Conservation (phyloP, 2,797 vertebrate genomes). For the Craterocephalus amniculus region DNA sequence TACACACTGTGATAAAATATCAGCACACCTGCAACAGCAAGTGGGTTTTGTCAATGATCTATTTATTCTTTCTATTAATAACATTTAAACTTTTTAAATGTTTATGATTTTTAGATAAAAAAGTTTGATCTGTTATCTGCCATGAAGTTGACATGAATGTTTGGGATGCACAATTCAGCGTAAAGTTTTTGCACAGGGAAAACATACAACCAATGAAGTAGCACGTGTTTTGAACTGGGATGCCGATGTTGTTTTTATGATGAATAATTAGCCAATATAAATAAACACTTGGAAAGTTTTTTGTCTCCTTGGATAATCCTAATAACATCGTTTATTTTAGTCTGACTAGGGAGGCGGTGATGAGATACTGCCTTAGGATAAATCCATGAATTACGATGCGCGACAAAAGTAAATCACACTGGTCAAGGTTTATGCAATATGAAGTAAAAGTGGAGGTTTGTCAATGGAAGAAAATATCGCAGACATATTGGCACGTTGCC, state of each 20-base stretch:
- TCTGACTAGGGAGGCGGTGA: conserved; percentile 44
- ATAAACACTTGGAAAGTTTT: conserved; percentile 55
- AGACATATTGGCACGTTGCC: conserved; percentile 60
- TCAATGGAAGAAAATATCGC: conserved; percentile 33
- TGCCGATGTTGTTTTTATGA: conserved; percentile 27
- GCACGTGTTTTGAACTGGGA: conserved; percentile 17
- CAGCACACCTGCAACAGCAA: conserved; percentile 18
- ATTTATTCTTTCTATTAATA: conserved; percentile 4
- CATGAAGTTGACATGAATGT: conserved; percentile 6
- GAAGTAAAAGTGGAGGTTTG: conserved; percentile 52
- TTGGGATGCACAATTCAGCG: not conserved
- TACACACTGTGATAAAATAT: conserved; percentile 21
- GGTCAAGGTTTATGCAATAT: conserved; percentile 49
- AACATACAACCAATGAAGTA: conserved; percentile 15
- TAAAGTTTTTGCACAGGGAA: conserved; percentile 17
- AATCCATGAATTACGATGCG: conserved; percentile 42
- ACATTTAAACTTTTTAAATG: conserved; percentile 20
- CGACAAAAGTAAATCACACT: conserved; percentile 40
- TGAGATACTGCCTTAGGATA: conserved; percentile 42
- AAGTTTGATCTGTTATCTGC: conserved; percentile 11
- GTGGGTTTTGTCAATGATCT: conserved; percentile 3
- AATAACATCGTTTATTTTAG: conserved; percentile 22
- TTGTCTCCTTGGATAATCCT: conserved; percentile 30
- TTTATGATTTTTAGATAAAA: conserved; percentile 11
- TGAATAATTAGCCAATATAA: conserved; percentile 35